Conservation (phyloP, 2,113 vertebrate genomes). For the Macquaria australasica region DNA sequence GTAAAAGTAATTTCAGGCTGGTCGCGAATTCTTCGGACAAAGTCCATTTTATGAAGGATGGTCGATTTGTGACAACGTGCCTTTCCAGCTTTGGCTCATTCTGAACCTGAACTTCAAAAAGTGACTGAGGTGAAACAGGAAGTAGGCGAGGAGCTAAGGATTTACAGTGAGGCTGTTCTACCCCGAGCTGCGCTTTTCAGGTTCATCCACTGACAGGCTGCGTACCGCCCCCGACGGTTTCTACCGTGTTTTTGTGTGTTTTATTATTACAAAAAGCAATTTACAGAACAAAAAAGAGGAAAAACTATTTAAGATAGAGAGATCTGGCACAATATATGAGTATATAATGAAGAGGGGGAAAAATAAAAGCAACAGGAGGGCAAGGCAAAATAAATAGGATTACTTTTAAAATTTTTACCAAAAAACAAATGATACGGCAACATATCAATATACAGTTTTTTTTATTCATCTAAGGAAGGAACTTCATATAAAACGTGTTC, state of each 20-base stretch:
- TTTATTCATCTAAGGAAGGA: no score
- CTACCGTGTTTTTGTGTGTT: neutral
- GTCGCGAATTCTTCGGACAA: neutral
- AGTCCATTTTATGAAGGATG: slow-evolving; percentile 9
- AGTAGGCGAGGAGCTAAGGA: slow-evolving; percentile 50
- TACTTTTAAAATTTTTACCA: no score
- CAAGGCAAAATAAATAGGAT: no score
- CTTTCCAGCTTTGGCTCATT: neutral
- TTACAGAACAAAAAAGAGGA: neutral
- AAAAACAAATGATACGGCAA: no score
- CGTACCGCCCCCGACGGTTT: neutral
- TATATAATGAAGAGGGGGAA: rapidly evolving
- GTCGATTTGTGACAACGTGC: neutral
- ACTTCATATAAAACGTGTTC: no score
- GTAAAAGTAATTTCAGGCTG: neutral
- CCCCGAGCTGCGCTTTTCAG: slow-evolving; percentile 19
- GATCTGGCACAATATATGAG: neutral
- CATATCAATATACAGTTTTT: no score
- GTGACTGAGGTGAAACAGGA: slow-evolving; percentile 74
- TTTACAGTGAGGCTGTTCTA: rapidly evolving
- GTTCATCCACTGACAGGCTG: neutral
- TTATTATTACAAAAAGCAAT: neutral
- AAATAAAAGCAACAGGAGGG: neutral
- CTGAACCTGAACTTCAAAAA: slow-evolving; percentile 57
- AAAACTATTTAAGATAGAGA: neutral